Conservation (phyloP, 2,797 vertebrate species). For the Notolabrus celidotus region DNA sequence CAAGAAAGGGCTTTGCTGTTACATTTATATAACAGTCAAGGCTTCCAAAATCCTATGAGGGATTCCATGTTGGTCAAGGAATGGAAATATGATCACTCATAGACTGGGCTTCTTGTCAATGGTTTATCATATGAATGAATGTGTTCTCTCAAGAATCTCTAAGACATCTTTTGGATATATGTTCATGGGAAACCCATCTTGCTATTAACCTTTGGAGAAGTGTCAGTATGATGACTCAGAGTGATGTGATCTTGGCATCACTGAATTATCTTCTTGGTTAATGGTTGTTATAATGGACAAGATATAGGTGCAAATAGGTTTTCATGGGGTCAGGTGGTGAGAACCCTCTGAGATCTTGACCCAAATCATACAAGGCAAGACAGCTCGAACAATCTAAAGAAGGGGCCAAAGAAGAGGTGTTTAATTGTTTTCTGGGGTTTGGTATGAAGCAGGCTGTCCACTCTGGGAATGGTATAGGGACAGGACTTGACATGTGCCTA, state of each 20-base stretch:
- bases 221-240: too few relatives aligned
- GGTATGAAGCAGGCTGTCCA: slow-evolving; percentile 45
- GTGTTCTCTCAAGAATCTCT: too few relatives aligned
- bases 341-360: slow-evolving; percentile 33
- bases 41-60: too few relatives aligned
- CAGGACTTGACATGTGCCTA: slow-evolving; percentile 21
- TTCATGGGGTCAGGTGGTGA: slow-evolving; percentile 32
- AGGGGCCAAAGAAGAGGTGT: slow-evolving; percentile 18
- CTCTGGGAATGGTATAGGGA: slow-evolving; percentile 3
- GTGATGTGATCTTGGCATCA: neutral
- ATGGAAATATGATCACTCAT: too few relatives aligned
- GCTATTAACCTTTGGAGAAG: too few relatives aligned
- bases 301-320: slow-evolving; percentile 51
- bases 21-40: too few relatives aligned
- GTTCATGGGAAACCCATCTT: too few relatives aligned
- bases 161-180: too few relatives aligned
- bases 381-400: slow-evolving; percentile 45
- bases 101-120: too few relatives aligned
- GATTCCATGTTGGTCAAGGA: too few relatives aligned
- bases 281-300: slow-evolving; percentile 11
- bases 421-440: slow-evolving; percentile 60
- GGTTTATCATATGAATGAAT: too few relatives aligned
- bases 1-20: too few relatives aligned
- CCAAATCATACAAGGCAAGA: slow-evolving; percentile 54
- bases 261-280: slow-evolving; percentile 5